Conservation (phyloP, 2,888 invertebrate species). For the Synergus itoensis region DNA sequence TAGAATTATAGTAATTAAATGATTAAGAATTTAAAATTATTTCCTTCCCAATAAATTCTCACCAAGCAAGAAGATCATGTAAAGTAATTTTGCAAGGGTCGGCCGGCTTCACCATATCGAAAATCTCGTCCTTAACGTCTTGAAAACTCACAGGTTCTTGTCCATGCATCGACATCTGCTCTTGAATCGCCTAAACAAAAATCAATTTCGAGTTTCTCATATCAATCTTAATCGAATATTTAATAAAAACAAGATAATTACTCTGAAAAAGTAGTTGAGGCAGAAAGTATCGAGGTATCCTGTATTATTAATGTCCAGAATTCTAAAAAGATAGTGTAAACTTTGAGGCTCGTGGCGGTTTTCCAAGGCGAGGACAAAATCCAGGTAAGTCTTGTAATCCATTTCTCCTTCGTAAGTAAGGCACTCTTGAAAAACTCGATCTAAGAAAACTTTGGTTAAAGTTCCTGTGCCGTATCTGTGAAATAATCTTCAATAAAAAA, state of each 20-base stretch:
- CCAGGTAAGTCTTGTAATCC: slow-evolving; percentile 98
- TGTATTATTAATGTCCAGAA: slow-evolving; percentile 92
- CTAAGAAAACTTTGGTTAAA: slow-evolving; percentile 93
- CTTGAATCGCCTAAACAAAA: slow-evolving; percentile 88
- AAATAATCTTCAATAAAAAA: not conserved
- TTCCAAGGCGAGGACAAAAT: slow-evolving; percentile 95
- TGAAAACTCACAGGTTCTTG: slow-evolving; percentile 95
- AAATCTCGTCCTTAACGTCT: slow-evolving; percentile 98
- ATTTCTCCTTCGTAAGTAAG: slow-evolving; percentile 96
- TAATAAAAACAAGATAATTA: slow-evolving; percentile 68
- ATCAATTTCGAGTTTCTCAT: not conserved
- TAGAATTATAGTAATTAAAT: not conserved
- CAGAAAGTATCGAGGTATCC: slow-evolving; percentile 95
- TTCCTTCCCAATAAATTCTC: slow-evolving; percentile 52
- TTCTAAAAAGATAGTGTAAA: slow-evolving; percentile 93
- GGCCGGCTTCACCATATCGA: slow-evolving; percentile 97
- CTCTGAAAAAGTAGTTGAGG: slow-evolving; percentile 94
- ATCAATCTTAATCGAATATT: slow-evolving; percentile 5
- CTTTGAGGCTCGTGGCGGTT: slow-evolving; percentile 95
- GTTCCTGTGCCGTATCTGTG: slow-evolving; percentile 93
- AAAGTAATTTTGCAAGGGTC: slow-evolving; percentile 92
- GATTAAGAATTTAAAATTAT: not conserved
- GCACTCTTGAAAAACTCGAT: slow-evolving; percentile 96
- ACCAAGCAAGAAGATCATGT: slow-evolving; percentile 90
- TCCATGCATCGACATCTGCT: slow-evolving; percentile 84